Evolutionary conservation across 2,888 invertebrate genomes (phyloP), one percentile per base, ranked within the genome.

Genomic region (Automeris io): DNA sequence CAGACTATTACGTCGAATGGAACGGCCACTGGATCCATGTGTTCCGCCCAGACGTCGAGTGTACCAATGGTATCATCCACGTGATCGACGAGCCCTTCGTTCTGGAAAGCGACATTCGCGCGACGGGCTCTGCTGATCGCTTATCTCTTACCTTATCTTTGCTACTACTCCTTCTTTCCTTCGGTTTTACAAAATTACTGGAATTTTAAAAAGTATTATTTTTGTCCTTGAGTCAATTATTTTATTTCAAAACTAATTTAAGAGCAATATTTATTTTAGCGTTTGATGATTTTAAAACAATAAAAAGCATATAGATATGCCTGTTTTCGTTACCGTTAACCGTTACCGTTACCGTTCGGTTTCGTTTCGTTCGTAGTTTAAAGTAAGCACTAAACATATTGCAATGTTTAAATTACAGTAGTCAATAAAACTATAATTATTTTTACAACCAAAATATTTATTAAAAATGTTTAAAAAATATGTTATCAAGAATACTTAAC

Each of bases 1-100:
- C 88, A 95, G 96, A 92, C 64, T 95, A 94, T 83, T 90, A 90
- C 61, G 91, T 96, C 43, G 91, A 92, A 67, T 96, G 96, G 96
- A 92, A 93, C 60, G 93, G 93, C 45, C 91, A 91, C 67, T 91
- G 91, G 89, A 93, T 96, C 57, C 92, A 91, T 58, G 94, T 97
- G 34, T 92, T 93, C 75, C 91, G 97, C 49, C 95, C 97, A 16
- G 96, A 98, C 74, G 95, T 98, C 3, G 95, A 95, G 63, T 97
- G 97, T 76, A 97, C 95, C 74, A 98, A 98, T 70, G 98, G 98
- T 36, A 93, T 96, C 55, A 97, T 98, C 55, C 97, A 98, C 76
- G 95, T 97, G 46, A 96, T 98, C 64, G 96, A 97, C 69, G 90
- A 90, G 51, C 96, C 97, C 3, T 91, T 98, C 65, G 85, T 96